Evolutionary conservation across 2,888 invertebrate species (phyloP), one percentile per base, ranked within the genome.

Genomic region (Macrosiphum euphorbiae): DNA sequence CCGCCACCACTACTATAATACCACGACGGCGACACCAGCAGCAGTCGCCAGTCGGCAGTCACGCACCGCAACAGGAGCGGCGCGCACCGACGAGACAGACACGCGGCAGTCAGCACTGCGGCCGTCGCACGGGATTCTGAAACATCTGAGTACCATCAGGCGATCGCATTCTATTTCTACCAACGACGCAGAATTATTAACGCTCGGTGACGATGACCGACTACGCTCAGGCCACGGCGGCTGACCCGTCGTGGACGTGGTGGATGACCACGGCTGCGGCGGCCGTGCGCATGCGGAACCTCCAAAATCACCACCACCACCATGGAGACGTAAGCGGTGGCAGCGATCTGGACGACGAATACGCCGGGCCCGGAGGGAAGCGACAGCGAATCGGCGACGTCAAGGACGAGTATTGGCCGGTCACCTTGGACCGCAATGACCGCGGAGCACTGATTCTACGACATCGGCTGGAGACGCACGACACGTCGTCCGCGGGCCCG

Each of bases 221-320:
- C n/a, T 88, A 92, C 52, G 67, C 88, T 8, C 78, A n/a, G 24
- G 52, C 50, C 5, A 20, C 92, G 41, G 44, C 88, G 20, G 41
- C 92, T 44, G 92, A 92, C 41, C 92, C 47, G 26, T 92, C 92
- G 88, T 92, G 92, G 92, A 88, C 88, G 41, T 92, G 88, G 92
- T 92, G 92, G 92, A 88, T 67, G 92, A 92, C 88, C 52, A 92
- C 67, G 16, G 92, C 61, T 4, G 88, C 67, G 67, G 67, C 88
- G 41, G 67, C 92, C 16, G 52, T 92, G 50, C 67, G 92, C 0
- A 52, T 92, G 67, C 88, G 28, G 24, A 92, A 92, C 78, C 35
- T 88, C 24, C 92, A 67, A n/a, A 13, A 61, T 10, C 47, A 61
- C 7, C 44, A 61, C 8, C 61, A 50, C 16, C 44, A 26, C 5